Evolutionary conservation across 2,113 vertebrate genomes (phyloP), one percentile per base, ranked within the genome.

Genomic region (Lophotis ruficrista): DNA sequence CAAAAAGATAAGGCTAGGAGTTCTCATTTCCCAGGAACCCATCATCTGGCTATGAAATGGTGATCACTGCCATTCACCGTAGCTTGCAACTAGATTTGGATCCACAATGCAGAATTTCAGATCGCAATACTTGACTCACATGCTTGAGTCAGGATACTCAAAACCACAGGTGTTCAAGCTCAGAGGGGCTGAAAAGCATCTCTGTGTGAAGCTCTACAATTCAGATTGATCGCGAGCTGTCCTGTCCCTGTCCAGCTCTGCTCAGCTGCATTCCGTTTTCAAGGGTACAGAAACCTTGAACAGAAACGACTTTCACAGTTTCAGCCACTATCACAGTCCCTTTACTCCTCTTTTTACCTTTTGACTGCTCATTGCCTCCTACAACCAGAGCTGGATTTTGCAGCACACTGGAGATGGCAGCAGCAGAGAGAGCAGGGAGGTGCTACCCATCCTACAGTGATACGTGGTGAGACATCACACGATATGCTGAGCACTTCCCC

Each of bases 371-470:
- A 2, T 30, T 33, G 10, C 37, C 60, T 77, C 69, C 53, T 48
- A 33, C 43, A 28, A 8, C 15, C 56, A 41, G 30, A 20, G 38
- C 15, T 65, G 58, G 65, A 33, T 28, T 69, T 78, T 85, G 53
- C 47, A 84, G 50, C 51, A 43, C 43, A 21, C 3, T 37, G n/a
- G 18, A 57, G 41, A 28, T 4, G 12, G 28, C 38, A 70, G 22
- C 48, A 57, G 57, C 15, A 72, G 48, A 82, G 43, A 58, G 53
- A 61, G 38, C 33, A 33, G 23, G 31, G 12, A 60, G 21, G 14
- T 70, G 35, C 7, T 41, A 30, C 35, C 31, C 1, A 2, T 23
- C 50, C 38, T 33, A 2, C 35, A 33, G 8, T 0, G 0, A 20
- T 11, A n/a, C 7, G 33, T 20, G 41, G 20, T 18, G 19, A 50